Evolutionary conservation across 2,113 vertebrate species (phyloP).

Genomic region (Felis catus): DNA sequence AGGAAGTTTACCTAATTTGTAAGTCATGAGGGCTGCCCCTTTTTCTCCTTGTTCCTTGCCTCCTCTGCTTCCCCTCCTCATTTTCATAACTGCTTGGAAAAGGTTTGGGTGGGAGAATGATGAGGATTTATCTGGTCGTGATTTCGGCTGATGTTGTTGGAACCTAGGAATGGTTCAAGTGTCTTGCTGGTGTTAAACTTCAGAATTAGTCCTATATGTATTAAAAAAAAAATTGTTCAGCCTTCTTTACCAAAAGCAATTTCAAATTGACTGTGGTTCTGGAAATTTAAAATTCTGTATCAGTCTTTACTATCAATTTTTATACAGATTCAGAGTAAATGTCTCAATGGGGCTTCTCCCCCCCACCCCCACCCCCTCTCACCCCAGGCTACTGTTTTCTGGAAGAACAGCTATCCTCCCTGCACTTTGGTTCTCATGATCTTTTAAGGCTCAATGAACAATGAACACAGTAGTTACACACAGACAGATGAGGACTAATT

Average conservation of each 20-base stretch:
- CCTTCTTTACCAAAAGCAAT: background rate
- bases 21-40: background rate
- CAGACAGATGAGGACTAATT: background rate
- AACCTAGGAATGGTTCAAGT: background rate
- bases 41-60: background rate
- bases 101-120: background rate
- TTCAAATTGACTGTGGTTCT: background rate
- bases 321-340: background rate
- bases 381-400: background rate
- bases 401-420: background rate
- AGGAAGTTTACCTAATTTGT: slow-evolving; percentile 59
- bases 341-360: background rate
- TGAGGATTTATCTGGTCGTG: background rate
- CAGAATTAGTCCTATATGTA: background rate
- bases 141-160: background rate
- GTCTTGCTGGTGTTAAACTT: slow-evolving; percentile 14
- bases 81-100: background rate
- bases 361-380: accelerated
- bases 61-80: background rate
- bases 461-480: background rate
- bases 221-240: slow-evolving; percentile 5
- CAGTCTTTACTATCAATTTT: background rate
- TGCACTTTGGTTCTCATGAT: background rate
- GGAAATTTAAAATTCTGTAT: background rate
- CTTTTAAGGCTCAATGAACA: background rate